Conservation (phyloP, 2,888 invertebrate genomes). For the Bembecia ichneumoniformis region DNA sequence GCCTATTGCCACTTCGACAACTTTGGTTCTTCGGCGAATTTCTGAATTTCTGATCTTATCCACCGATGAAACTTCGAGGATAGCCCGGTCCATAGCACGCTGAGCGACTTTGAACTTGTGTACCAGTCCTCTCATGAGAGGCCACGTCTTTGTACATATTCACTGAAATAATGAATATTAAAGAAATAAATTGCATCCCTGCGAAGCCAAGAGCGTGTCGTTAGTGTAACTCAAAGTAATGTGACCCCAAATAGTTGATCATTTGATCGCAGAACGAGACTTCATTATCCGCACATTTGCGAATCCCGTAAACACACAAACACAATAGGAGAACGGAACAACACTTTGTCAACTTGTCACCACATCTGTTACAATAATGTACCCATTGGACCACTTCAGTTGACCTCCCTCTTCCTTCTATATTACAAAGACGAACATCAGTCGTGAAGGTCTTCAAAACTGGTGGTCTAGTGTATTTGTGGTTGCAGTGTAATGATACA, state of each 20-base stretch:
- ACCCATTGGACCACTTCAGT: conserved; percentile 14
- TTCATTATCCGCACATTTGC: conserved; percentile 51
- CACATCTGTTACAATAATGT: conserved; percentile 30
- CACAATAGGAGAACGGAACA: conserved; percentile 26
- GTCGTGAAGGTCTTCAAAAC: not conserved
- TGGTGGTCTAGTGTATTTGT: not conserved
- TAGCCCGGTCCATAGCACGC: too few species aligned
- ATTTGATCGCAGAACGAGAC: conserved; percentile 4
- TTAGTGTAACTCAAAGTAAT: too few species aligned
- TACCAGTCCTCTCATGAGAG: too few species aligned
- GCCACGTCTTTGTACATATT: too few species aligned
- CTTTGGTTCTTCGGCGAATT: too few species aligned
- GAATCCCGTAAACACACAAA: conserved; percentile 33
- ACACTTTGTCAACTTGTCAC: conserved; percentile 27
- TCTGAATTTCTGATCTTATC: too few species aligned
- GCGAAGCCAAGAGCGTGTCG: too few species aligned
- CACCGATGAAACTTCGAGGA: too few species aligned
- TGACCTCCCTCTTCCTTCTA: conserved; percentile 11
- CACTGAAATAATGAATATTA: too few species aligned
- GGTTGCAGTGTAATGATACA: not conserved
- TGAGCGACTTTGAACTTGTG: too few species aligned
- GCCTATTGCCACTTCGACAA: too few species aligned
- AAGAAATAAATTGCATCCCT: too few species aligned
- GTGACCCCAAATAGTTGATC: not conserved
- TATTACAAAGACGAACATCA: not conserved